These are phyloP conservation scores for Tetrao urogallus DNA, from an alignment of 2,113 vertebrate species.

Conservation along the genomic window DNA sequence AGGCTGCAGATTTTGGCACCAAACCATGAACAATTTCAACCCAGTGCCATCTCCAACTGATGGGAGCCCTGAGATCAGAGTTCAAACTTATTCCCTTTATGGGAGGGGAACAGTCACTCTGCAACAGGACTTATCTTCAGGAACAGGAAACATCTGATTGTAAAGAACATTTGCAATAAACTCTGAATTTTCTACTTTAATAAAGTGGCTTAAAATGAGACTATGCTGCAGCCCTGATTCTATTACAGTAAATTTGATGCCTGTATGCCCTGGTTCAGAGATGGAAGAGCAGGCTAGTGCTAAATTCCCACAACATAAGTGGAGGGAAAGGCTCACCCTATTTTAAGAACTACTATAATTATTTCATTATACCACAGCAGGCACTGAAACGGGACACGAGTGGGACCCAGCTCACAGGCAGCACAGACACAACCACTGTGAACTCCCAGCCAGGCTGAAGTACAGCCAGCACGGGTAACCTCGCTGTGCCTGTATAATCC, in stretches of 20 bases:
- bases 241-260: not conserved
- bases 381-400: not conserved
- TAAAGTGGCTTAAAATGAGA: not conserved
- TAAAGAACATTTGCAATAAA: slow-evolving; percentile 69
- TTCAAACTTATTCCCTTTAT: slow-evolving; percentile 38
- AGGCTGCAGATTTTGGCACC: not conserved
- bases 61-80: not conserved
- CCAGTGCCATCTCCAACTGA: not conserved
- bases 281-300: not conserved
- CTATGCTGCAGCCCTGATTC: not conserved
- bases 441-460: not conserved
- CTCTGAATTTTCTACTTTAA: slow-evolving; percentile 53
- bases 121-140: slow-evolving; percentile 73
- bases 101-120: slow-evolving; percentile 17
- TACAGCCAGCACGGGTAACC: not conserved
- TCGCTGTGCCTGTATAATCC: not conserved
- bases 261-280: accelerated
- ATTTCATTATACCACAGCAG: not conserved
- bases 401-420: not conserved
- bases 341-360: not conserved
- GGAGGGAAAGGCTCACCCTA: not conserved
- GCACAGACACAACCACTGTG: not conserved
- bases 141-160: slow-evolving; percentile 76
- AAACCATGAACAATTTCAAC: not conserved
- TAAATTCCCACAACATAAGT: accelerated